Conservation (phyloP, 2,888 invertebrate genomes). For the Neoscelio sp. region DNA sequence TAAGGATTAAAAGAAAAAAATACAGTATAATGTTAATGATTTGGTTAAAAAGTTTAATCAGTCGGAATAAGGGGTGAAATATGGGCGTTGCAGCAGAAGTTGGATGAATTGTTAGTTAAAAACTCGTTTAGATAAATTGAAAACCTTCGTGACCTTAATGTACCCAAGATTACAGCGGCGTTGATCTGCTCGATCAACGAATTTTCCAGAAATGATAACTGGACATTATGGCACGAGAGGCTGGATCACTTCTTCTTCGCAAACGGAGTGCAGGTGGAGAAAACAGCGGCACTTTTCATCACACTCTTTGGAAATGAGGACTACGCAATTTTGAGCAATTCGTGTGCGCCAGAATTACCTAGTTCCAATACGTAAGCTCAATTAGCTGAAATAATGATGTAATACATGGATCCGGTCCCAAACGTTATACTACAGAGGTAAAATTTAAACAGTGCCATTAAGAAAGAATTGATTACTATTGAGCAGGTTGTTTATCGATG, state of each 20-base stretch:
- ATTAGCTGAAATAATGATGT: slow-evolving; percentile 53
- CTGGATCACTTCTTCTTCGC: slow-evolving; percentile 60
- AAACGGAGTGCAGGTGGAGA: slow-evolving; percentile 49
- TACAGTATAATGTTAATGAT: too few species aligned
- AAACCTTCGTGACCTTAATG: too few species aligned
- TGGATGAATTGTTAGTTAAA: too few species aligned
- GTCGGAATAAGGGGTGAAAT: too few species aligned
- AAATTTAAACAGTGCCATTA: slow-evolving; percentile 69
- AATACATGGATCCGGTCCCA: slow-evolving; percentile 34
- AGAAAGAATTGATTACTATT: slow-evolving; percentile 43
- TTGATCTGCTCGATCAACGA: slow-evolving; percentile 11
- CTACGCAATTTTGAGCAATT: slow-evolving; percentile 58
- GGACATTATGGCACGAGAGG: slow-evolving; percentile 59
- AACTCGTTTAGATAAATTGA: too few species aligned
- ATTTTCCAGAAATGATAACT: slow-evolving; percentile 44
- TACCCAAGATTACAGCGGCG: neutral
- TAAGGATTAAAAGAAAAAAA: too few species aligned
- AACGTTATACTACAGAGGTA: slow-evolving; percentile 50
- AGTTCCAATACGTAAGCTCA: slow-evolving; percentile 50
- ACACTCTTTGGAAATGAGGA: slow-evolving; percentile 57
- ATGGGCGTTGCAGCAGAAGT: too few species aligned
- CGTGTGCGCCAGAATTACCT: slow-evolving; percentile 62
- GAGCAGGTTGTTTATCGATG: slow-evolving; percentile 1
- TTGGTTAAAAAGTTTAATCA: too few species aligned
- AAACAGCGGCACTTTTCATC: slow-evolving; percentile 54